Percentiles rank a stretch among this genome's conserved stretches.
Conservation (phyloP, 1,140 invertebrate genomes). For the Mylabris phalerata region DNA sequence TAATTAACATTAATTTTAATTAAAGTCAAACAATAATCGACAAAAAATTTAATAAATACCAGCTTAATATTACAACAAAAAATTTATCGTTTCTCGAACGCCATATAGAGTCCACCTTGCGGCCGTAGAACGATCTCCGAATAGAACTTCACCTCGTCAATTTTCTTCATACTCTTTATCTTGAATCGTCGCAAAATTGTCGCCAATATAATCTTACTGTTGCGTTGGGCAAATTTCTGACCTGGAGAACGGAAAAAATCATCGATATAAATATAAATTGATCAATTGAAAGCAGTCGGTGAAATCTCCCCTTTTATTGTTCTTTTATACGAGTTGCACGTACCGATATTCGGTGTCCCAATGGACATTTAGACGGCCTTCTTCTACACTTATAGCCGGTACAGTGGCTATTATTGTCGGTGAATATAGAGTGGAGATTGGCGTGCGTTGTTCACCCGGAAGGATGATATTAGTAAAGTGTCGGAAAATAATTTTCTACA, state of each 20-base stretch:
- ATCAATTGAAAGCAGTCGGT: too few relatives aligned
- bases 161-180: conserved; percentile 49
- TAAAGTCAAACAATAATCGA: too few relatives aligned
- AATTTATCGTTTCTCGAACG: conserved; percentile 32
- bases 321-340: background rate
- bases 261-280: too few relatives aligned
- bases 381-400: background rate
- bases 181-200: conserved; percentile 59
- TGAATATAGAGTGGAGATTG: background rate
- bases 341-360: background rate
- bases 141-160: conserved; percentile 48
- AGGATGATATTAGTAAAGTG: background rate
- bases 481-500: background rate
- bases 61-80: too few relatives aligned
- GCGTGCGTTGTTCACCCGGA: too few relatives aligned
- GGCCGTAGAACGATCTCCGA: conserved; percentile 53
- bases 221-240: conserved; percentile 70
- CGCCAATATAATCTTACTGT: conserved; percentile 64
- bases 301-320: too few relatives aligned
- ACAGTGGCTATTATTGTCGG: background rate
- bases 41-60: too few relatives aligned
- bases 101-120: conserved; percentile 47
- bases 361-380: background rate
- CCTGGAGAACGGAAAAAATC: conserved; percentile 43
- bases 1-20: too few relatives aligned